phyloP scores from a whole-genome alignment of 2,113 vertebrate species.

The Chelonoidis abingdonii region DNA sequence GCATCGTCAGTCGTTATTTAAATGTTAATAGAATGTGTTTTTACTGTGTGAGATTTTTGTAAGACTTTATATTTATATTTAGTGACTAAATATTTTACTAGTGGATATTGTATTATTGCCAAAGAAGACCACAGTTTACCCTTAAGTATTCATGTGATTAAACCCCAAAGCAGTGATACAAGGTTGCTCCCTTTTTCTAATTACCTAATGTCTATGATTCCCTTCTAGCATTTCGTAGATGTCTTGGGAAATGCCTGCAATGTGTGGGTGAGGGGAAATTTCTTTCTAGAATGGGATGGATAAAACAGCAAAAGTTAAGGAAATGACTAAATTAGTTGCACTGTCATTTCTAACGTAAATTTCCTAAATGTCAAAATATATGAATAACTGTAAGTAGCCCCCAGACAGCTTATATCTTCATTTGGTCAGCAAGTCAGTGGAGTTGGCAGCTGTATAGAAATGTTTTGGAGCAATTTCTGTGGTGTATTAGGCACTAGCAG shows the following conservation, averaged over 20 bases:
- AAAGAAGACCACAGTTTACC: background rate
- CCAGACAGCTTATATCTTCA: background rate
- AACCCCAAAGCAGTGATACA: background rate
- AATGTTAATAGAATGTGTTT: background rate
- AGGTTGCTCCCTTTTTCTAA: background rate
- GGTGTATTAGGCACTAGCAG: background rate
- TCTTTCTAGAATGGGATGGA: background rate
- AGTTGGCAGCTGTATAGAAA: slow-evolving; percentile 40
- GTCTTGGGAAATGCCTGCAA: background rate
- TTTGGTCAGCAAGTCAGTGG: background rate
- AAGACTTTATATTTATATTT: background rate
- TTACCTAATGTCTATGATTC: slow-evolving; percentile 7
- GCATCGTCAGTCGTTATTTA: background rate
- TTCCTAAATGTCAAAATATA: too few relatives aligned
- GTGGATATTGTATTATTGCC: background rate
- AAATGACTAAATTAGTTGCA: background rate
- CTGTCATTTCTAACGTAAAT: slow-evolving; percentile 18
- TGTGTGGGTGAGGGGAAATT: background rate
- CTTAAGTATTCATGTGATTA: background rate
- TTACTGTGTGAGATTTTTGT: background rate
- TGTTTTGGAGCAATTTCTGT: slow-evolving; percentile 28
- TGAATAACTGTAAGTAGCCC: slow-evolving; percentile 8
- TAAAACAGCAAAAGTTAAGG: background rate
- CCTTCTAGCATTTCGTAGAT: background rate
- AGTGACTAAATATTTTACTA: background rate